These are phyloP conservation scores for Sesia apiformis DNA, from an alignment of 2,888 invertebrate genomes.

Conservation along the genomic window DNA sequence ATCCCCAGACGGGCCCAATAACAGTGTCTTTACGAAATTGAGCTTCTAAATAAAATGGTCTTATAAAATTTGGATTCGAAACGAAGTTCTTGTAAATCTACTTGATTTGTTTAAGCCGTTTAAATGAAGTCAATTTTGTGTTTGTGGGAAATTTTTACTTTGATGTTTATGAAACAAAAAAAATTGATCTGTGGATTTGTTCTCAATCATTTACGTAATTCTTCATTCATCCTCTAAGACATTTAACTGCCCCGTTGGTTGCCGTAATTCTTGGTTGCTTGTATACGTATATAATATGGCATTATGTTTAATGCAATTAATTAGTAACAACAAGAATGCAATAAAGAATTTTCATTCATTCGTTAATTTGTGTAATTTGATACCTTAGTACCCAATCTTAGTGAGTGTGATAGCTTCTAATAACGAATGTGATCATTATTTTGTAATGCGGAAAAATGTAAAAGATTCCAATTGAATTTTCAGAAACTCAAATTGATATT, in stretches of 20 bases:
- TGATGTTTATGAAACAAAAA: neutral
- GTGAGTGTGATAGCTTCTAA: too few species aligned
- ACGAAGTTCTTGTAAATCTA: neutral
- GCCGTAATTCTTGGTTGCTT: too few species aligned
- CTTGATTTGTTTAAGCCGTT: neutral
- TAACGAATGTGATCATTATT: too few species aligned
- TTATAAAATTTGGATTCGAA: constrained; percentile 12
- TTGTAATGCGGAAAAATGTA: too few species aligned
- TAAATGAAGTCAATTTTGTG: neutral
- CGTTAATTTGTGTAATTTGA: neutral
- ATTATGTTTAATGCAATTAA: too few species aligned
- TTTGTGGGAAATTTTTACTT: neutral
- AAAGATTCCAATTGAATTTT: neutral
- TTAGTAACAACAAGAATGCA: too few species aligned
- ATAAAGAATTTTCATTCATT: too few species aligned
- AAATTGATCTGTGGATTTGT: neutral
- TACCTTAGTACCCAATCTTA: neutral
- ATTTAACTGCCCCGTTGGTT: too few species aligned
- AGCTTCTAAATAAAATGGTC: constrained; percentile 46
- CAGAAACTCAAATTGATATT: neutral
- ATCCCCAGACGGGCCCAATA: constrained; percentile 53
- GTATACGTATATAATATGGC: too few species aligned
- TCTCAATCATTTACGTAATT: too few species aligned
- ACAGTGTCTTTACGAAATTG: constrained; percentile 52
- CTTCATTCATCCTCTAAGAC: too few species aligned